These are phyloP conservation scores for Ploceus nigricollis DNA, from an alignment of 2,113 vertebrate species.

Conservation along the genomic window DNA sequence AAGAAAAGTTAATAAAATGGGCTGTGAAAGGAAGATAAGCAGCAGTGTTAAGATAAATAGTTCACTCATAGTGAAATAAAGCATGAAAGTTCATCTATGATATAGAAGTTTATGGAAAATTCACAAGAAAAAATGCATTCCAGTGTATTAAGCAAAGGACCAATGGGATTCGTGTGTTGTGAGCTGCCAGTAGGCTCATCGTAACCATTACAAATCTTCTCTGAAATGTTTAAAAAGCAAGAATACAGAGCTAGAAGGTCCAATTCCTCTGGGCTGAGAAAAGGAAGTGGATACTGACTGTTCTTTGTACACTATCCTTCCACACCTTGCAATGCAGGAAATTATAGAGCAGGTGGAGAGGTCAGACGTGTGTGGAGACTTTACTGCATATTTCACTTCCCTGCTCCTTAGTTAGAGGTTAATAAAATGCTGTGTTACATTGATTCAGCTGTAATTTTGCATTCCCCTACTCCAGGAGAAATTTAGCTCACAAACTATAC, in stretches of 20 bases:
- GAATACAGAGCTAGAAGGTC: not conserved
- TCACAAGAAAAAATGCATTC: not conserved
- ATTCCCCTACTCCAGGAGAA: not conserved
- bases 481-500: not conserved
- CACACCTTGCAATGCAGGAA: not conserved
- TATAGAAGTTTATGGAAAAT: constrained; percentile 22
- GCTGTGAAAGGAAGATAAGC: constrained; percentile 1
- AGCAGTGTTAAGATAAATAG: constrained; percentile 43
- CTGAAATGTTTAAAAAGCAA: not conserved
- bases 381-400: not conserved
- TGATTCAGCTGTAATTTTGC: not conserved
- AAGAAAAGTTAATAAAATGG: constrained; percentile 53
- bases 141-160: not conserved
- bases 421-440: not conserved
- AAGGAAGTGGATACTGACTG: not conserved
- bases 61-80: constrained; percentile 32
- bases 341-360: not conserved
- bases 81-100: not conserved
- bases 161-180: not conserved
- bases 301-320: not conserved
- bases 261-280: not conserved
- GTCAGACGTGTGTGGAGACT: not conserved
- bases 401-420: not conserved
- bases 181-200: not conserved
- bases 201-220: not conserved